Evolutionary conservation across 2,888 invertebrate species (phyloP).

Genomic region (Terebella lapidaria): DNA sequence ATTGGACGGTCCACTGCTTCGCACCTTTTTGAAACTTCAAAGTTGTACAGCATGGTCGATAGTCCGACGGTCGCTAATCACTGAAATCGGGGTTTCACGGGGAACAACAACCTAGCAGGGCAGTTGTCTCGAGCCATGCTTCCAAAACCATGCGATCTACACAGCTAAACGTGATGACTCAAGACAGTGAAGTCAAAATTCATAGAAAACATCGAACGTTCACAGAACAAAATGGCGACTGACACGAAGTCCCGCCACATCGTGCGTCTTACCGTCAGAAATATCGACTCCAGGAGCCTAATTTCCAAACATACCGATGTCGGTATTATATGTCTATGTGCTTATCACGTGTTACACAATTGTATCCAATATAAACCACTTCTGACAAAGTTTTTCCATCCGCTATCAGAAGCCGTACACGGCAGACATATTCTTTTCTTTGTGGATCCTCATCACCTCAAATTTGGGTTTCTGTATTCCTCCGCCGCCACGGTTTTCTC

Average conservation of each 20-base stretch:
- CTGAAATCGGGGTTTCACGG: too few species aligned
- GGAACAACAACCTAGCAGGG: too few species aligned
- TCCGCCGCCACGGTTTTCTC: background rate
- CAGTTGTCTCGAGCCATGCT: too few species aligned
- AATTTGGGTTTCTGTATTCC: background rate
- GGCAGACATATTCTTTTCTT: slow-evolving; percentile 7
- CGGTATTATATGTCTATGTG: background rate
- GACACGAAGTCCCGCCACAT: background rate
- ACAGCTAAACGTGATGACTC: too few species aligned
- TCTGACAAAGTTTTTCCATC: background rate
- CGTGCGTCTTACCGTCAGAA: background rate
- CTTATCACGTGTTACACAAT: background rate
- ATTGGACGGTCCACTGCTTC: background rate
- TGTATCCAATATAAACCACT: background rate
- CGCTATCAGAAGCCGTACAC: background rate
- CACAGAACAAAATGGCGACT: slow-evolving; percentile 6
- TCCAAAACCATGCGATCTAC: too few species aligned
- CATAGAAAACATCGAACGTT: too few species aligned
- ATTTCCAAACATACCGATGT: background rate
- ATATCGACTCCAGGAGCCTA: background rate
- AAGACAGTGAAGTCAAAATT: too few species aligned
- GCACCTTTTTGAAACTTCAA: background rate
- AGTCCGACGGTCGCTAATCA: too few species aligned
- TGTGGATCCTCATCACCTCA: slow-evolving; percentile 1
- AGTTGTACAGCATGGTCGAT: too few species aligned